Base-by-base conservation (phyloP, 2,797 vertebrate genomes). In the Cryptoprocta ferox region DNA sequence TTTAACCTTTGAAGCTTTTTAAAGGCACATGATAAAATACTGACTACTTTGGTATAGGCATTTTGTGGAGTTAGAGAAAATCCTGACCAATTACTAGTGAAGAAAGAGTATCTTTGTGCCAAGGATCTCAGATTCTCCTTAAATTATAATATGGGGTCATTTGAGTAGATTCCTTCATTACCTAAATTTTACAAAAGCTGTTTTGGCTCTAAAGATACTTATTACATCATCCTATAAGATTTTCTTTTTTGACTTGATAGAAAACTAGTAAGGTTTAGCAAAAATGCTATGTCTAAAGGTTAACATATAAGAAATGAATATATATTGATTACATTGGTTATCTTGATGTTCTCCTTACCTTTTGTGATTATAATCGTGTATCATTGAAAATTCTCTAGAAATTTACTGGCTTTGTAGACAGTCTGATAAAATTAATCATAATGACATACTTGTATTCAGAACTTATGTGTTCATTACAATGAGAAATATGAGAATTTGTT, bases 321-420 rank as follows among this genome's bases (percentile, higher is more conserved):
- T 65, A 70, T 91, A 10, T 88, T 88, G 59, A 4, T 6, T 83
- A 14, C 50, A 50, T 90, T 50, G 10, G 10, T 93, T 63, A 86
- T 56, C 14, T 75, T 83, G 73, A 73, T 75, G 39, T 91, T 95
- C 26, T 19, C 84, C 0, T 84, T 94, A 66, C 6, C 13, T n/a
- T 92, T 9, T 93, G 11, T 82, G 35, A 42, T 63, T 71, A 42
- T 59, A 82, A 82, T 86, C 15, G 3, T 89, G 8, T 76, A 65
- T 85, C 45, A 50, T 0, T 76, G 61, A 89, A 90, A 94, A 59
- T 45, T 83, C 28, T 48, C 13, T 82, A 68, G 83, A 53, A 68
- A 88, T 68, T 35, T 88, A 50, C 59, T 96, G 63, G 32, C 39
- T 96, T 81, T 86, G 19, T 92, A 92, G 63, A 88, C 26, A 79